Evolutionary conservation across 1,140 invertebrate species (phyloP).

Genomic region (Drosophila pallidifrons): DNA sequence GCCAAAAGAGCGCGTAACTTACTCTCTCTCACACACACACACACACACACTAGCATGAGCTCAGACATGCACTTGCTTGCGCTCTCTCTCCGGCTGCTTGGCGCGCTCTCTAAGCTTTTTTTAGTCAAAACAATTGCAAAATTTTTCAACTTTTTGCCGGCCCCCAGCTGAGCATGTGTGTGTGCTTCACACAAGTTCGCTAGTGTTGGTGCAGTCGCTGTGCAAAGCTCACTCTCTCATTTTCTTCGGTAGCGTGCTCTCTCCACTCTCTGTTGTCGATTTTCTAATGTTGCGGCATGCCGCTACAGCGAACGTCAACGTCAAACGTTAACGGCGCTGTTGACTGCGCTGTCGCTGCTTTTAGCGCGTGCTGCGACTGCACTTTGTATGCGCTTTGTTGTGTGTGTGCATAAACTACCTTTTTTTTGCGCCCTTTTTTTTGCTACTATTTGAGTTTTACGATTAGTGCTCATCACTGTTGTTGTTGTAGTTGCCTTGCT

Average conservation of each 20-base stretch:
- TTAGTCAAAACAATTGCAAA: constrained; percentile 82
- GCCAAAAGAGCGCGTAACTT: constrained; percentile 15
- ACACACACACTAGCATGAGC: not conserved
- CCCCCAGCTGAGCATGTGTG: constrained; percentile 43
- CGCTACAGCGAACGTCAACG: constrained; percentile 26
- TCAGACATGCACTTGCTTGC: not conserved
- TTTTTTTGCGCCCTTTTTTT: constrained; percentile 3
- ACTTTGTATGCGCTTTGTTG: constrained; percentile 37
- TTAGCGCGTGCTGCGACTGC: constrained; percentile 41
- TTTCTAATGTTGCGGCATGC: constrained; percentile 64
- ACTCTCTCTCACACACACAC: constrained; percentile 20
- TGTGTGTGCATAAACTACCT: constrained; percentile 34
- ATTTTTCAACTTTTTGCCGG: constrained; percentile 75
- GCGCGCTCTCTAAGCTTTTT: constrained; percentile 75
- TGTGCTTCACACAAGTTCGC: constrained; percentile 37
- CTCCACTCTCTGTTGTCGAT: constrained; percentile 53
- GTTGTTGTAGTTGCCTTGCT: not conserved
- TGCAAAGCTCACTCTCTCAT: constrained; percentile 43
- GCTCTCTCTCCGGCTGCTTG: constrained; percentile 19
- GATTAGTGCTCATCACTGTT: constrained; percentile 15
- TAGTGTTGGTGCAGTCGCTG: constrained; percentile 70
- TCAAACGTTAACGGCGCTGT: constrained; percentile 35
- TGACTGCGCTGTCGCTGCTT: constrained; percentile 2
- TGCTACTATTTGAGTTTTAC: constrained; percentile 41
- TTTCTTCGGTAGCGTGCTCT: constrained; percentile 14